Conservation (phyloP, 2,797 vertebrate genomes). For the Cyprinodon diabolis region DNA sequence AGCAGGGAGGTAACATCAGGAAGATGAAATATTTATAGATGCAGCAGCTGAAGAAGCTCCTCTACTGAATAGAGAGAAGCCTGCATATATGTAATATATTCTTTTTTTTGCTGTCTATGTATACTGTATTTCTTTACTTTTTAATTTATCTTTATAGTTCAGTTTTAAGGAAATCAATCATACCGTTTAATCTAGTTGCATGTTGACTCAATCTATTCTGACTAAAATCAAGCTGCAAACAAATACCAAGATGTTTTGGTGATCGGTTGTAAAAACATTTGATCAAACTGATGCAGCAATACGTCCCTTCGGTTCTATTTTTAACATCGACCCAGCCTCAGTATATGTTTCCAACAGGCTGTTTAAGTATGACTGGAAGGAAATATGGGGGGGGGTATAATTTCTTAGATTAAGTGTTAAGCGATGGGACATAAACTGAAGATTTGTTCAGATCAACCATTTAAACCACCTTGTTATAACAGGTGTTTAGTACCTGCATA, state of each 20-base stretch:
- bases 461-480: conserved; percentile 22
- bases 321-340: conserved; percentile 25
- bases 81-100: neutral
- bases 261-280: neutral
- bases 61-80: conserved; percentile 37
- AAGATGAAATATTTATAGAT: conserved; percentile 61
- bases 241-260: neutral
- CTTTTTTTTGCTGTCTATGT: conserved; percentile 3
- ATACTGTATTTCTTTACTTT: conserved; percentile 4
- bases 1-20: conserved; percentile 12
- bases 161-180: neutral
- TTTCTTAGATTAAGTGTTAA: neutral
- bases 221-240: neutral
- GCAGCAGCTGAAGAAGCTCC: conserved; percentile 56
- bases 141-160: neutral
- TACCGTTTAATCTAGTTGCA: neutral
- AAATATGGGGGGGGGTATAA: neutral
- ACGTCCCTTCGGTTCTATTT: conserved; percentile 54
- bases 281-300: conserved; percentile 22
- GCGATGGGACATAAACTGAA: too few relatives aligned
- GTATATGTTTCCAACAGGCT: conserved; percentile 34
- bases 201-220: neutral
- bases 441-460: conserved; percentile 25
- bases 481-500: conserved; percentile 26
- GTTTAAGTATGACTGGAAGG: conserved; percentile 34